Evolutionary conservation across 2,113 vertebrate genomes (phyloP).

Genomic region (Xiphophorus couchianus): DNA sequence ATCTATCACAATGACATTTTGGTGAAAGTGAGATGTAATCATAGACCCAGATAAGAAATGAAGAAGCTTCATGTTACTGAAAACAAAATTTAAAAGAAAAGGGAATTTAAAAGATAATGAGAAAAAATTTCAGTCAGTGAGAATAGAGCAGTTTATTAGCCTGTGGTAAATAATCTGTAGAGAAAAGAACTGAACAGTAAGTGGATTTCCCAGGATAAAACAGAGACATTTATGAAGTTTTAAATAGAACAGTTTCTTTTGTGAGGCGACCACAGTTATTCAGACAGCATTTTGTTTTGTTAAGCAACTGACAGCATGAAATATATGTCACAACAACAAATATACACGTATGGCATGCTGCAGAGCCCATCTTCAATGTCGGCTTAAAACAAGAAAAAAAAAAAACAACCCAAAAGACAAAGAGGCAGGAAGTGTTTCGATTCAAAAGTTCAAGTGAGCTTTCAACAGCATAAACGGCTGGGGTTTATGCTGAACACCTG

Average conservation of each 20-base stretch:
- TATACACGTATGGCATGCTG: not conserved
- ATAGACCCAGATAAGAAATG: no score
- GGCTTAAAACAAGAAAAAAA: no score
- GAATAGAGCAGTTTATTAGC: not conserved
- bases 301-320: not conserved
- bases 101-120: not conserved
- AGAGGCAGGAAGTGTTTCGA: slow-evolving; percentile 7
- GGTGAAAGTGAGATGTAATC: no score
- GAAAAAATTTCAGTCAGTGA: not conserved
- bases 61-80: not conserved
- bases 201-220: not conserved
- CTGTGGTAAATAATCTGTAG: not conserved
- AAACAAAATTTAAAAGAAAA: not conserved
- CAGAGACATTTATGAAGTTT: not conserved
- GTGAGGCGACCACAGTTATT: slow-evolving; percentile 9
- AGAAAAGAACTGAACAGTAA: not conserved
- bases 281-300: not conserved
- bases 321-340: not conserved
- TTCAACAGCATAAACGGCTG: slow-evolving; percentile 4
- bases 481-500: slow-evolving; percentile 6
- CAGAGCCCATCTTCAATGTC: not conserved
- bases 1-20: not conserved
- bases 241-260: slow-evolving; percentile 10
- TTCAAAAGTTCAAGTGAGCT: slow-evolving; percentile 8
- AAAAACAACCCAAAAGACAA: not conserved